Conservation (phyloP, 2,888 invertebrate genomes). For the Thecocarcelia acutangulata region DNA sequence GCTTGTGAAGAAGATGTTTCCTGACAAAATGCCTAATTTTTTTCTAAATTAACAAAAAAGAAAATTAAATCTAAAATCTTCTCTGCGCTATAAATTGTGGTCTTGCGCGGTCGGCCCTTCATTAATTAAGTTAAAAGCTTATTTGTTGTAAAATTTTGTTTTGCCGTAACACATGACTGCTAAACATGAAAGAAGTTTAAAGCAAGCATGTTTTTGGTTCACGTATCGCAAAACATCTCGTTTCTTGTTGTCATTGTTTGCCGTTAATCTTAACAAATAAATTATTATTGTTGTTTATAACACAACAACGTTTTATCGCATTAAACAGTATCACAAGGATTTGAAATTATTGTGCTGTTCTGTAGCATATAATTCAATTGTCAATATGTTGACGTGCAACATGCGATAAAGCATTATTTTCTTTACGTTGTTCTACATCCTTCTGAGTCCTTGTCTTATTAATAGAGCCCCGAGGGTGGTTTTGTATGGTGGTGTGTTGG, state of each 20-base stretch:
- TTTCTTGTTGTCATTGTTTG: conserved; percentile 10
- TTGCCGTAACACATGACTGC: neutral
- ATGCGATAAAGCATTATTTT: conserved; percentile 65
- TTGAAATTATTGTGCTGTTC: conserved; percentile 48
- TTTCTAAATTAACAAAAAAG: no score
- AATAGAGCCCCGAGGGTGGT: neutral
- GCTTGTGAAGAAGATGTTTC: no score
- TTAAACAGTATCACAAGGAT: conserved; percentile 61
- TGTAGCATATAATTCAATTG: conserved; percentile 71
- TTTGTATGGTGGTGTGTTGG: neutral
- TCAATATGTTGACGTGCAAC: conserved; percentile 71
- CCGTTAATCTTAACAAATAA: conserved; percentile 57
- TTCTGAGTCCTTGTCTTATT: conserved; percentile 41
- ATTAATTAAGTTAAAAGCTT: no score
- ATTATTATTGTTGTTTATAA: conserved; percentile 32
- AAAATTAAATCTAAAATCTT: no score
- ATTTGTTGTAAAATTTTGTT: no score
- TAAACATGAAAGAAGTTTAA: neutral
- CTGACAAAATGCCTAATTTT: no score
- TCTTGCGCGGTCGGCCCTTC: no score
- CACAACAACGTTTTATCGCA: conserved; percentile 55
- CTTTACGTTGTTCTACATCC: conserved; percentile 31
- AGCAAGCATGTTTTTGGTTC: conserved; percentile 41
- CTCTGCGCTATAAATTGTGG: no score
- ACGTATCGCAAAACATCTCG: conserved; percentile 7